phyloP scores from a whole-genome alignment of 2,888 invertebrate species.

The Ditula angustiorana region DNA sequence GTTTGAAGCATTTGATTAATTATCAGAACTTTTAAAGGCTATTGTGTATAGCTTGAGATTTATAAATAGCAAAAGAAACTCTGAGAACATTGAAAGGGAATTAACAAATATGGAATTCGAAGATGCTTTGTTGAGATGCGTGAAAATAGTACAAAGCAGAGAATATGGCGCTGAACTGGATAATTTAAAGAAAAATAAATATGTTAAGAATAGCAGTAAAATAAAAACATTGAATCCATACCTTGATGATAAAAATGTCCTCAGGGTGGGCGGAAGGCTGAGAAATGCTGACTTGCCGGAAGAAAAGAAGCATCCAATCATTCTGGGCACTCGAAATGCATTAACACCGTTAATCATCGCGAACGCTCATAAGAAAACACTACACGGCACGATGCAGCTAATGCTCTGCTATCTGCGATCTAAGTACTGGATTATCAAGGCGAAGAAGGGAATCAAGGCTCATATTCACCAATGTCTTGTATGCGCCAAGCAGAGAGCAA shows the following conservation, averaged over 20 bases:
- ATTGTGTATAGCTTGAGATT: too few species aligned
- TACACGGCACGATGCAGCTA: constrained; percentile 9
- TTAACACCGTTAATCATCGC: constrained; percentile 7
- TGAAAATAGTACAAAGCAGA: too few species aligned
- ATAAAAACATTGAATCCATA: constrained; percentile 17
- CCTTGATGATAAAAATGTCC: constrained; percentile 9
- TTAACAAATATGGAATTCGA: too few species aligned
- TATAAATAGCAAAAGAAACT: too few species aligned
- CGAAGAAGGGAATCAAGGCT: neutral
- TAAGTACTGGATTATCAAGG: constrained; percentile 11
- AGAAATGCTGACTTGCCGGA: neutral
- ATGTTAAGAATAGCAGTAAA: too few species aligned
- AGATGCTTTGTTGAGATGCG: too few species aligned
- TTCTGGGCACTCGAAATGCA: constrained; percentile 1
- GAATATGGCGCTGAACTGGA: too few species aligned
- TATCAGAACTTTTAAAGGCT: too few species aligned
- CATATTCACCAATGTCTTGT: neutral
- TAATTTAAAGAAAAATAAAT: too few species aligned
- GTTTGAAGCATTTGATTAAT: too few species aligned
- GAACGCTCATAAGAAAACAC: constrained; percentile 12
- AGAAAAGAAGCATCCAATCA: constrained; percentile 18
- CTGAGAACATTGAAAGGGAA: too few species aligned
- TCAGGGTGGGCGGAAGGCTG: constrained; percentile 19
- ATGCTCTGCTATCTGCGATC: constrained; percentile 11
- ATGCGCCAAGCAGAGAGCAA: neutral